Evolutionary conservation across 2,888 invertebrate species (phyloP), one percentile per base, ranked within the genome.

Genomic region (Lasioglossum vierecki): DNA sequence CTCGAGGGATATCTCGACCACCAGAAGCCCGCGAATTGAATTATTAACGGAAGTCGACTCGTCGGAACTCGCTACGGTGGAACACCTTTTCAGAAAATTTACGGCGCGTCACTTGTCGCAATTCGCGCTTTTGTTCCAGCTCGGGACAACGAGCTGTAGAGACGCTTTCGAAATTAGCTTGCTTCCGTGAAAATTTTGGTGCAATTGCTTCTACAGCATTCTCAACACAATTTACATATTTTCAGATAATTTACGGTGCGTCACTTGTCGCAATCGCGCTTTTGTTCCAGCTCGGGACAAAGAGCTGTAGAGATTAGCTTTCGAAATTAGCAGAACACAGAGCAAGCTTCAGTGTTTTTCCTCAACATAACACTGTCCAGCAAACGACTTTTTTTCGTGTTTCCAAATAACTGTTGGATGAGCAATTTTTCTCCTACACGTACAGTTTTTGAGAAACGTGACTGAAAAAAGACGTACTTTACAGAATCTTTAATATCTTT

Each of bases 41-140:
- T 77, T 77, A 77, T 77, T 77, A 53, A 49, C 77, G 77, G 53
- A 70, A 41, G 70, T 77, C 35, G 73, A 22, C 53, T 49, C n/a
- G 57, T n/a, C 11, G 57, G n/a, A 11, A n/a, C 57, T 57, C 72
- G 72, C 18, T 9, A 22, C 72, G 30, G 30, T 72, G 70, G n/a
- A 41, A 70, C 70, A 13, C 41, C 70, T 70, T 41, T 70, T 70
- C 70, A 13, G 70, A 41, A n/a, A 41, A 70, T 70, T 70, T 41
- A 41, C n/a, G n/a, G 13, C 39, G n/a, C 70, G 70, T 70, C 70
- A 70, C 41, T n/a, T n/a, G n/a, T 13, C 41, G 41, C 22, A 3
- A n/a, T 41, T 41, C 11, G 1, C 11, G 70, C 39, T 41, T 70
- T n/a, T 41, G 11, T n/a, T 68, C 39, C 35, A 11, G 1, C 35